phyloP scores from a whole-genome alignment of 2,888 invertebrate species.

The Brachynemurus nebulosus region DNA sequence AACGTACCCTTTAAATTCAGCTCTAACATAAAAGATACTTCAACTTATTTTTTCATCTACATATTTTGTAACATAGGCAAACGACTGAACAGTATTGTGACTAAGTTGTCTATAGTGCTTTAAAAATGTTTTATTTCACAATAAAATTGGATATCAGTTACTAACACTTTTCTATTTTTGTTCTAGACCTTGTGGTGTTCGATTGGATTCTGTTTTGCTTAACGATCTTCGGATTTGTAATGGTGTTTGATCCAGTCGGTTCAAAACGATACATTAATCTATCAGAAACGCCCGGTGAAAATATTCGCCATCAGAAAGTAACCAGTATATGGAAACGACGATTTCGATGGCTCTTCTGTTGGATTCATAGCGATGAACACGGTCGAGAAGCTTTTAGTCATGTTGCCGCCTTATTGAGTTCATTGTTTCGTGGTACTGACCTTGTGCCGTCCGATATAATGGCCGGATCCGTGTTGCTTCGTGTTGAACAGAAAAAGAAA shows the following conservation, averaged over 20 bases:
- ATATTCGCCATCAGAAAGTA: conserved; percentile 51
- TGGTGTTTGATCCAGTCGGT: conserved; percentile 74
- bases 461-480: conserved; percentile 73
- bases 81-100: too few relatives aligned
- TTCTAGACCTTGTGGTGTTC: conserved; percentile 57
- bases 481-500: conserved; percentile 60
- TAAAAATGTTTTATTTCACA: too few relatives aligned
- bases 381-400: conserved; percentile 67
- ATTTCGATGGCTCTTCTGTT: conserved; percentile 63
- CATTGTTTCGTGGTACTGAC: conserved; percentile 71
- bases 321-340: conserved; percentile 61
- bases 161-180: conserved; percentile 11
- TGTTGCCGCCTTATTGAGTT: conserved; percentile 64
- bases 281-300: conserved; percentile 49
- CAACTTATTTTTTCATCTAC: too few relatives aligned
- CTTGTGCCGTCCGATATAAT: conserved; percentile 79
- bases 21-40: too few relatives aligned
- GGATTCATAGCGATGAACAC: conserved; percentile 57
- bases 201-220: conserved; percentile 68
- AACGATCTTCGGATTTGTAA: conserved; percentile 57
- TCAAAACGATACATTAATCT: conserved; percentile 45
- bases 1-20: too few relatives aligned
- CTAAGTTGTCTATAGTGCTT: too few relatives aligned
- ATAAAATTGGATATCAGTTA: too few relatives aligned
- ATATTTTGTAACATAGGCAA: too few relatives aligned